Conservation (phyloP, 23 tunicate genomes). For the Ascidia mentula region DNA sequence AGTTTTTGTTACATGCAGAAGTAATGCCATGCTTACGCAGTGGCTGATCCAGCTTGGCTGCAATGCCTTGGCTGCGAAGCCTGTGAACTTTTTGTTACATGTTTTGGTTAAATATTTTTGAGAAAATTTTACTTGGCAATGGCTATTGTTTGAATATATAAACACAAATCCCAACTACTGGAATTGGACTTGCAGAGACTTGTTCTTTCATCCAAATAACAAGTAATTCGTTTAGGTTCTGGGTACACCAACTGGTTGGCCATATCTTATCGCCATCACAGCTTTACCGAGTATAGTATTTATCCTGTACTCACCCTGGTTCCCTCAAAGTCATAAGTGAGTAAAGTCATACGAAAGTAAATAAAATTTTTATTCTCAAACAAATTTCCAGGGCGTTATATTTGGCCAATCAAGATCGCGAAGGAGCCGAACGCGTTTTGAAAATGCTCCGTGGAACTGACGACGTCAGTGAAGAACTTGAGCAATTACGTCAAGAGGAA, state of each 20-base stretch:
- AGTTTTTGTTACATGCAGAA: not conserved
- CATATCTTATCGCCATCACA: constrained; percentile 42
- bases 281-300: constrained; percentile 37
- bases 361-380: not conserved
- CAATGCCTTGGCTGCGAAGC: too few relatives aligned
- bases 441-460: constrained; percentile 36
- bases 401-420: constrained; percentile 8
- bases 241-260: constrained; percentile 39
- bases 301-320: constrained; percentile 18
- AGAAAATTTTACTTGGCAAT: too few relatives aligned
- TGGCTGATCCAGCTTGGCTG: too few relatives aligned
- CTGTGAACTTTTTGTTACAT: too few relatives aligned
- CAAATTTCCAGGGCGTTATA: constrained; percentile 24
- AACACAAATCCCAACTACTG: not conserved
- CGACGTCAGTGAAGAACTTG: constrained; percentile 33
- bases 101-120: too few relatives aligned
- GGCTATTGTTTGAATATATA: too few relatives aligned
- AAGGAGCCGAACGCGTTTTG: constrained; percentile 19
- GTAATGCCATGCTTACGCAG: not conserved
- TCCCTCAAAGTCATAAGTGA: constrained; percentile 65
- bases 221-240: constrained; percentile 6
- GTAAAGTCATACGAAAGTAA: not conserved
- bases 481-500: constrained; percentile 15
- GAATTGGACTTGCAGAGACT: not conserved
- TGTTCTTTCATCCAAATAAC: not conserved